Evolutionary conservation across 2,888 invertebrate species (phyloP), one percentile per base, ranked within the genome.

Genomic region (Aromia moschata): DNA sequence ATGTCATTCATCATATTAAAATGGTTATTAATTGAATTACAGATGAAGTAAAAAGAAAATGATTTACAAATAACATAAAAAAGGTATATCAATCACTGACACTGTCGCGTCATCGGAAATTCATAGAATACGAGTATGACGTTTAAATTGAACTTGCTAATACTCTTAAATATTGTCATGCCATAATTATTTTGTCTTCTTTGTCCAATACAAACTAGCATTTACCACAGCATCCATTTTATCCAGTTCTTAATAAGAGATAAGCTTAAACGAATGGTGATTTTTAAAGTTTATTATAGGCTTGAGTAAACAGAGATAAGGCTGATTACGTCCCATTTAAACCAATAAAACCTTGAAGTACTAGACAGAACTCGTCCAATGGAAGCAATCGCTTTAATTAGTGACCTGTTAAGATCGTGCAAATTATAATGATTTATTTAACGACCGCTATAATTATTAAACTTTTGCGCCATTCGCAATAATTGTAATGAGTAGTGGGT

Each of bases 221-320:
- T n/a, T n/a, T n/a, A n/a, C n/a, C n/a, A n/a, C n/a, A n/a, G n/a
- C n/a, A 25, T 25, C 25, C 25, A 7, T 25, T 25, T 7, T 5
- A 5, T 25, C 3, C 25, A 1, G 18, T 43, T 14, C 43, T 43
- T 43, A 20, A 7, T 33, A 33, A 25, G 25, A 25, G 43, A 43
- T 43, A 43, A 43, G 20, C 16, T 12, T 10, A 7, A 14, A 43
- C 43, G 20, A 43, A 43, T 43, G 14, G 43, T 12, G 1, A 43
- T 43, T 43, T 20, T 25, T 20, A 43, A 9, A 43, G 43, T n/a
- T 43, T 43, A 43, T 43, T 43, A 43, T 43, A 43, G 43, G 43
- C 1, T 43, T 4, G 14, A 43, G 25, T 20, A 43, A 43, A 43
- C 43, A 25, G 17, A 43, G 43, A 43, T 43, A 20, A 43, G 18